Percentiles rank a stretch among this genome's conserved stretches.
phyloP scores from a whole-genome alignment of 2,797 vertebrate genomes.

The Sebastes nivosus region DNA sequence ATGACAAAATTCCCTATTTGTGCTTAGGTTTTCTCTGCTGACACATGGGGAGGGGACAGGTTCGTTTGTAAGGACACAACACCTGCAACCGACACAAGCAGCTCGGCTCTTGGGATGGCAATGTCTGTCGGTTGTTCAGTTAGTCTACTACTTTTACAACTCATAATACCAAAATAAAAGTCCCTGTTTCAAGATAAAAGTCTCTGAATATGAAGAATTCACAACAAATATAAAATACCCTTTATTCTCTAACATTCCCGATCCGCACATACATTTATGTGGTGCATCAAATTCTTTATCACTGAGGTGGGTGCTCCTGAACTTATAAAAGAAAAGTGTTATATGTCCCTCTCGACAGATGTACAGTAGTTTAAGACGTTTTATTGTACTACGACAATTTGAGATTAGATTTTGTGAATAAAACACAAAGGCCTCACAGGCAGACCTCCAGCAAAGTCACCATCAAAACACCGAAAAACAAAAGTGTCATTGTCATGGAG shows the following conservation, averaged over 20 bases:
- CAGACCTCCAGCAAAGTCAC: neutral
- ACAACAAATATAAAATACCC: neutral
- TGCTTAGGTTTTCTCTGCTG: neutral
- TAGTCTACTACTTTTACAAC: too few relatives aligned
- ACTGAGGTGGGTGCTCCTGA: neutral
- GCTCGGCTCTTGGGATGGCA: too few relatives aligned
- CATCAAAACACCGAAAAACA: conserved; percentile 21
- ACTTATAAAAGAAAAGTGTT: neutral
- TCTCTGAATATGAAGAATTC: too few relatives aligned
- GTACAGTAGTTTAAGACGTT: neutral
- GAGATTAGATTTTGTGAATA: neutral
- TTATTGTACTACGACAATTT: neutral
- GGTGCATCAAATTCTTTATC: neutral
- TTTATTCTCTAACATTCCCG: neutral
- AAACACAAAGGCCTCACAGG: neutral
- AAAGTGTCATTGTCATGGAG: conserved; percentile 9
- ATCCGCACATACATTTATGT: neutral
- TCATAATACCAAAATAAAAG: too few relatives aligned
- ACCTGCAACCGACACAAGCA: neutral
- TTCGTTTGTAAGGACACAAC: neutral
- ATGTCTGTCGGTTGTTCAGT: too few relatives aligned
- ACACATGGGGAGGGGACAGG: neutral
- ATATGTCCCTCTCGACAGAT: neutral
- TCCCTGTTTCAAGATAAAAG: too few relatives aligned
- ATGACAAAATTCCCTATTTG: too few relatives aligned